Base-by-base conservation (phyloP, 2,797 vertebrate species). In the Kryptolebias ocellatus region DNA sequence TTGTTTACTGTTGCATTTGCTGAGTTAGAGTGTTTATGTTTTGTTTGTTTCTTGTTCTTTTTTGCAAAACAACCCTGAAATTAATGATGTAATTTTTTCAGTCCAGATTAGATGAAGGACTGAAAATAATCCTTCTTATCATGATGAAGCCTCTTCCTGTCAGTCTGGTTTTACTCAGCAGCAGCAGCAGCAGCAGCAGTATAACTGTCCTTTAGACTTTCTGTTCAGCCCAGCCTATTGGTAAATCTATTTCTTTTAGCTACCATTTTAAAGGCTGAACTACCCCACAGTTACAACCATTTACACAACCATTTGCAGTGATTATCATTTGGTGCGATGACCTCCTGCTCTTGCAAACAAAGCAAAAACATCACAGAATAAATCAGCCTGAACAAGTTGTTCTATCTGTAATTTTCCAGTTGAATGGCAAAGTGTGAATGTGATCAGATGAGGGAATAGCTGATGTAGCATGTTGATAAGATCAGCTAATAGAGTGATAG, bases 101-200 rank as follows among this genome's bases (percentile, higher is more conserved):
- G 20, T 58, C 45, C 45, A 6, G 44, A 18, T 24, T 42, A 64
- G 46, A 15, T 0, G 1, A 52, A 56, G 29, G 16, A 46, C 45
- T 4, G 7, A 51, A 60, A 63, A 63, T 59, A n/a, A 29, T 8
- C 15, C 18, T 31, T 64, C 62, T 66, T n/a, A 62, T 73, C 42
- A 57, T 56, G 53, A n/a, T 57, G 24, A 28, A 27, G 70, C 1
- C 15, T 65, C n/a, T 4, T 17, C 20, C 55, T 60, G 57, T 18
- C 60, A 56, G 65, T 20, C 3, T n/a, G 27, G 62, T 70, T 71
- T 72, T 42, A 53, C 42, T 29, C 12, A 29, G 14, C 42, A 14
- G n/a, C 53, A 53, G 16, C 28, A 47, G 60, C 53, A n/a, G n/a
- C n/a, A n/a, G 31, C 50, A 65, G 74, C 66, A 50, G 10, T 45